Evolutionary conservation across 1,140 invertebrate species (phyloP).

Genomic region (Caenorhabditis tropicalis): DNA sequence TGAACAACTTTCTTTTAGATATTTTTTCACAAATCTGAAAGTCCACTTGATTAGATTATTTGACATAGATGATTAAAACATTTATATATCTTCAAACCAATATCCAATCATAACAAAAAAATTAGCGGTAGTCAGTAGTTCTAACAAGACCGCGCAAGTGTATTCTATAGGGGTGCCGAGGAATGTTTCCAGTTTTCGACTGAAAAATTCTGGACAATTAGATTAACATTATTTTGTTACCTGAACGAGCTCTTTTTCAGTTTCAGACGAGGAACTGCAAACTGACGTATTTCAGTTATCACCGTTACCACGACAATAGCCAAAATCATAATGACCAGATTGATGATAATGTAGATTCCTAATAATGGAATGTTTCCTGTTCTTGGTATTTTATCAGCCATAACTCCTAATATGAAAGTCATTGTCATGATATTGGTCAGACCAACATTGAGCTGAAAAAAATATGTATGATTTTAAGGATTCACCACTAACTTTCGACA

Average conservation of each 20-base stretch:
- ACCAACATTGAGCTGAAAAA: not conserved
- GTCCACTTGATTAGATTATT: too few species aligned
- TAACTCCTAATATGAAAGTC: not conserved
- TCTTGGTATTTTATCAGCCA: not conserved
- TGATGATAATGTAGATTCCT: slow-evolving; percentile 9
- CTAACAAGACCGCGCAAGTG: slow-evolving; percentile 3
- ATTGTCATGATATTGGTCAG: slow-evolving; percentile 15
- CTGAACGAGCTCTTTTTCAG: not conserved
- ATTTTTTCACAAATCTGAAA: too few species aligned
- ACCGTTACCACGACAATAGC: not conserved
- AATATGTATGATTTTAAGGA: not conserved
- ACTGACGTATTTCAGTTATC: not conserved
- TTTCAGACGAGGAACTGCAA: not conserved
- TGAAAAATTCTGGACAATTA: not conserved
- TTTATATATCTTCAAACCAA: not conserved
- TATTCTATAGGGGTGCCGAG: not conserved
- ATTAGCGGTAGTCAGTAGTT: slow-evolving; percentile 17
- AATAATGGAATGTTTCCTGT: not conserved
- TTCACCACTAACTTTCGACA: not conserved
- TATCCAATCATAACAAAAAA: slow-evolving; percentile 34
- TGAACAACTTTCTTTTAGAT: too few species aligned
- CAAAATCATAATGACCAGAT: not conserved
- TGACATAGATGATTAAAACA: not conserved
- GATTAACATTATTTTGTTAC: not conserved
- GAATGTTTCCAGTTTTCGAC: slow-evolving; percentile 10